Percentiles rank a stretch among this genome's conserved stretches.
These are phyloP conservation scores for Halcyon malimbica DNA, from an alignment of 2,113 vertebrate species.

Conservation along the genomic window DNA sequence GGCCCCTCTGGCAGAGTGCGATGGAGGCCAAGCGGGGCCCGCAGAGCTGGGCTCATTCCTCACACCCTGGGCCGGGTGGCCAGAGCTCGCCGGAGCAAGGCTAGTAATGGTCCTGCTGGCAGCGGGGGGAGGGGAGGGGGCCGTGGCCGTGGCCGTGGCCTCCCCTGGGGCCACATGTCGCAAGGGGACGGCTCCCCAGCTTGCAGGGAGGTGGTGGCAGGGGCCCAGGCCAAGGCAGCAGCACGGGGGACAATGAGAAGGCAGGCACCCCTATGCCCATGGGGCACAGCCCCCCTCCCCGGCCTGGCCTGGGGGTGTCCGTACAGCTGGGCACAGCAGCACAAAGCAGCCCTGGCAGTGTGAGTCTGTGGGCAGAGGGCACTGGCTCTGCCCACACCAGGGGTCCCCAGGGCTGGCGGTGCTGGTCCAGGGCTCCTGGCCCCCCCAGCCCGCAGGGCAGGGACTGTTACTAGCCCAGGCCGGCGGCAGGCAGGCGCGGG, in stretches of 20 bases:
- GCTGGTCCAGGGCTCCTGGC: neutral
- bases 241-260: neutral
- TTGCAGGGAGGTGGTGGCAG: neutral
- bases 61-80: neutral
- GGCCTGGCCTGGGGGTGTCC: too few species aligned
- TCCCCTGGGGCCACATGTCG: neutral
- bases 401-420: neutral
- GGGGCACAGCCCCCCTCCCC: neutral
- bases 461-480: conserved; percentile 75
- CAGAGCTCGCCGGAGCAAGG: conserved; percentile 54
- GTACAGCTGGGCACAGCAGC: neutral
- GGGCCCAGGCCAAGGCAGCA: neutral
- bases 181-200: neutral
- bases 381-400: neutral
- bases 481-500: conserved; percentile 40
- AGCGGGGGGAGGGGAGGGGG: neutral
- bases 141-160: accelerated
- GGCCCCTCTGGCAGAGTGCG: neutral
- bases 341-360: neutral
- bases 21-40: conserved; percentile 39
- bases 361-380: neutral
- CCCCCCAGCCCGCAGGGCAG: neutral
- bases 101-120: conserved; percentile 68
- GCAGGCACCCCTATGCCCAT: accelerated
- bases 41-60: neutral